These are phyloP conservation scores for Pholis gunnellus DNA, from an alignment of 2,113 vertebrate species.

Conservation along the genomic window DNA sequence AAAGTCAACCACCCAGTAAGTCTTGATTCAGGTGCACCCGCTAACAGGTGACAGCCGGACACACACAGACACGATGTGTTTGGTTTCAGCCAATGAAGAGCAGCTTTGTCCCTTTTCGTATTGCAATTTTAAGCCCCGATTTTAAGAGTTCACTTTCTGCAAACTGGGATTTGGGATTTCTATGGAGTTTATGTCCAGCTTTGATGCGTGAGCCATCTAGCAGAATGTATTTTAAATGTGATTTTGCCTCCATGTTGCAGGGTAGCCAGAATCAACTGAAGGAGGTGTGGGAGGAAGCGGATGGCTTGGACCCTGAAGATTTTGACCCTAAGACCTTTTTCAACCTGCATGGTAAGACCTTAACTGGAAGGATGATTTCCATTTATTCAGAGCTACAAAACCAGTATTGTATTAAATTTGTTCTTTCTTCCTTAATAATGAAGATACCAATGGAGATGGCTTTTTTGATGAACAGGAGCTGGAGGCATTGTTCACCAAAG, in stretches of 20 bases:
- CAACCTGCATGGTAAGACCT: slow-evolving; percentile 92
- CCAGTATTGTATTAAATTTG: not conserved
- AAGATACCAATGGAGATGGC: slow-evolving; percentile 95
- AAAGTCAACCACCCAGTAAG: slow-evolving; percentile 98
- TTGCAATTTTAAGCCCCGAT: not conserved
- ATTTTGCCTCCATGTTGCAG: slow-evolving; percentile 75
- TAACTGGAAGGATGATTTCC: not conserved
- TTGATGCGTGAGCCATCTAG: not conserved
- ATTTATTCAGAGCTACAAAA: not conserved
- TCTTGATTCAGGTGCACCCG: not conserved
- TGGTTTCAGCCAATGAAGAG: not conserved
- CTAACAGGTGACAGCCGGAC: not conserved
- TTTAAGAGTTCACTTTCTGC: not conserved
- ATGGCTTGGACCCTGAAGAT: slow-evolving; percentile 96
- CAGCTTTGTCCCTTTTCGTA: not conserved
- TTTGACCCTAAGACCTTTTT: slow-evolving; percentile 99
- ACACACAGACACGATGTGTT: not conserved
- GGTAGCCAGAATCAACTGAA: slow-evolving; percentile 98
- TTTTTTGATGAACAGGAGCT: slow-evolving; percentile 97
- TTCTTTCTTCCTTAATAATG: slow-evolving; percentile 32
- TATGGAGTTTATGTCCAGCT: not conserved
- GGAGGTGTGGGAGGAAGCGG: slow-evolving; percentile 97
- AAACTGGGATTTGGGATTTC: not conserved
- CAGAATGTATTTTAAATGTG: not conserved
- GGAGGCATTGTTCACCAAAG: slow-evolving; percentile 97